Percentiles rank a stretch among this genome's conserved stretches.
These are phyloP conservation scores for Zalophus californianus DNA, from an alignment of 2,797 vertebrate genomes.

Conservation along the genomic window DNA sequence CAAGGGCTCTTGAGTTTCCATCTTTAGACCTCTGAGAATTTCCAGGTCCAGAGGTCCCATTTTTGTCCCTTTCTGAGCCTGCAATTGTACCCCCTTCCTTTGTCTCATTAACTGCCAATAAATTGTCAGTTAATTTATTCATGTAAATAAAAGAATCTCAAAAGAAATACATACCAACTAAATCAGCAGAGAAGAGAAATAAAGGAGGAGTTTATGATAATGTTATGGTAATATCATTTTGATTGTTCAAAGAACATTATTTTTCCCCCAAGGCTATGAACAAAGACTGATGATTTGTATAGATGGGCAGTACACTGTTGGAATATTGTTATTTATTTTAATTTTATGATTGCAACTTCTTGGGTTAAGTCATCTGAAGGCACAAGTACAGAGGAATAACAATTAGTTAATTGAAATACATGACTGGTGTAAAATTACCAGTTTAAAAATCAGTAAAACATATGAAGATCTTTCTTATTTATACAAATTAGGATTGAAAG, in stretches of 20 bases:
- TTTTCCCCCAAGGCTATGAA: constrained; percentile 23
- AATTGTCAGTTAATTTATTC: constrained; percentile 1
- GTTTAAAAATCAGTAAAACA: constrained; percentile 74
- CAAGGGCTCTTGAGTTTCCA: constrained; percentile 9
- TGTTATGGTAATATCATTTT: constrained; percentile 53
- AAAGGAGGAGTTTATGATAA: constrained; percentile 22
- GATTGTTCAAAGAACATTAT: constrained; percentile 55
- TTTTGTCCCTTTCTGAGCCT: background rate
- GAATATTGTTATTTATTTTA: constrained; percentile 72
- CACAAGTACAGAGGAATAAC: constrained; percentile 75
- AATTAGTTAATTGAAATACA: constrained; percentile 78
- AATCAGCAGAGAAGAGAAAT: background rate
- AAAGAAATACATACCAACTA: constrained; percentile 44
- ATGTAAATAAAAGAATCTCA: constrained; percentile 38
- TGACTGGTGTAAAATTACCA: constrained; percentile 75
- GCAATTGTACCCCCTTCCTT: background rate
- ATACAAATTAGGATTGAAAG: constrained; percentile 70
- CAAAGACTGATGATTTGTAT: constrained; percentile 63
- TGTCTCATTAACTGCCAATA: background rate
- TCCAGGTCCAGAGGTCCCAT: background rate
- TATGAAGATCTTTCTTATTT: constrained; percentile 68
- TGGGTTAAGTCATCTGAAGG: constrained; percentile 73
- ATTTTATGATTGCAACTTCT: constrained; percentile 65
- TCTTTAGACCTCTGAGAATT: constrained; percentile 19
- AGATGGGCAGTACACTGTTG: background rate